phyloP scores from a whole-genome alignment of 2,888 invertebrate species.

The Chorisops tibialis region DNA sequence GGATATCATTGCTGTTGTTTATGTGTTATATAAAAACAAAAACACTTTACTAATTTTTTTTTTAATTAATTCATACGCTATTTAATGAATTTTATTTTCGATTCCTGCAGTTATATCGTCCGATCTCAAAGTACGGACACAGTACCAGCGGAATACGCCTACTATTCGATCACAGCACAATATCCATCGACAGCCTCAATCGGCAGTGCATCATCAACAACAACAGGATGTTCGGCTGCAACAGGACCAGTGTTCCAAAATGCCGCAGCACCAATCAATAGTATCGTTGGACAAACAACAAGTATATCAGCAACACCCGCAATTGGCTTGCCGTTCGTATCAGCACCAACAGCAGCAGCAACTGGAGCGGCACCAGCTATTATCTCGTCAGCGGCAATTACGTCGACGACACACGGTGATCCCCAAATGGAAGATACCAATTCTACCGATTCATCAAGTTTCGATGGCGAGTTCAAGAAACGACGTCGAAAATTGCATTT shows the following conservation, averaged over 20 bases:
- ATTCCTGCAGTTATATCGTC: slow-evolving; percentile 40
- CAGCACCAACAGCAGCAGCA: slow-evolving; percentile 14
- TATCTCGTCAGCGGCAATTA: slow-evolving; percentile 28
- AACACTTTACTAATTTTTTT: too few relatives aligned
- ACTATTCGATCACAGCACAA: slow-evolving; percentile 19
- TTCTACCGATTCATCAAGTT: slow-evolving; percentile 36
- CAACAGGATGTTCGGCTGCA: neutral
- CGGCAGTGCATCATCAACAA: slow-evolving; percentile 6
- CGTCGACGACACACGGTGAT: slow-evolving; percentile 34
- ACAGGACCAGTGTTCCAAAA: neutral
- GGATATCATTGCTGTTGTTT: too few relatives aligned
- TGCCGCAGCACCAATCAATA: neutral
- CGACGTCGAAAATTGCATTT: slow-evolving; percentile 40
- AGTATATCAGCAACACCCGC: neutral
- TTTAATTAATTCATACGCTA: neutral
- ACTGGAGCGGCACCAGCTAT: slow-evolving; percentile 23
- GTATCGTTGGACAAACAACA: neutral
- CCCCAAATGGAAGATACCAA: slow-evolving; percentile 36
- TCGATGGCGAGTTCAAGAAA: slow-evolving; percentile 39
- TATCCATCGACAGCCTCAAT: slow-evolving; percentile 27
- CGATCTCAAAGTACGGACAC: slow-evolving; percentile 47
- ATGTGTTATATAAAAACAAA: too few relatives aligned
- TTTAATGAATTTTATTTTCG: neutral
- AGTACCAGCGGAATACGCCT: slow-evolving; percentile 41
- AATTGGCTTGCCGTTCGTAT: neutral